phyloP scores from a whole-genome alignment of 1,140 invertebrate species.

The Wiebesia pumilae region DNA sequence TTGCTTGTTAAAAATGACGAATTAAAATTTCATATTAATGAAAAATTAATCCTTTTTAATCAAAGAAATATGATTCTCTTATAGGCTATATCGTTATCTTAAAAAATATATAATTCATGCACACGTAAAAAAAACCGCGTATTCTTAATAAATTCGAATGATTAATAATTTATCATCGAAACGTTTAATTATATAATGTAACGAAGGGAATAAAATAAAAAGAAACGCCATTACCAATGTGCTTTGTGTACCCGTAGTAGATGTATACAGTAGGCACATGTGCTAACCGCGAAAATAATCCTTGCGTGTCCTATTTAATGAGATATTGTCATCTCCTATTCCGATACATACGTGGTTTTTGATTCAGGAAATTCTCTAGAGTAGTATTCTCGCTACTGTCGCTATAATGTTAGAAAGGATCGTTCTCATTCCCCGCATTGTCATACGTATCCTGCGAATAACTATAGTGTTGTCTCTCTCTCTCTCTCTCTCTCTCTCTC shows the following conservation, averaged over 20 bases:
- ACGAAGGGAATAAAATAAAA: background rate
- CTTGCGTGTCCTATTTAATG: slow-evolving; percentile 34
- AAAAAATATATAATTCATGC: no score
- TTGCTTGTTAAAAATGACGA: no score
- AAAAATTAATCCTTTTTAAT: no score
- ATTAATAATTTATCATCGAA: no score
- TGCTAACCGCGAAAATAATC: slow-evolving; percentile 16
- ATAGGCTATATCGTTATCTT: no score
- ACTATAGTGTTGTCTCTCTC: background rate
- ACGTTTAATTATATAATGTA: no score
- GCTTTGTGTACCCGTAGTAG: background rate
- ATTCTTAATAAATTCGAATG: no score
- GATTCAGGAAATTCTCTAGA: background rate
- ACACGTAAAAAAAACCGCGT: no score
- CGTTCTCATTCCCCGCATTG: slow-evolving; percentile 7
- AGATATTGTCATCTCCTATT: background rate
- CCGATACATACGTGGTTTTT: background rate
- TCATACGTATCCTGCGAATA: background rate
- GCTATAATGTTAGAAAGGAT: slow-evolving; percentile 16
- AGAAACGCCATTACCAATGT: background rate
- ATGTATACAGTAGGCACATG: background rate
- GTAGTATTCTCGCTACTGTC: background rate
- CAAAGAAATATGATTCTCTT: no score
- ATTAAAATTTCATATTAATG: no score
- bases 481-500: background rate